Conservation (phyloP, 1,140 invertebrate genomes). For the Psix sp. region DNA sequence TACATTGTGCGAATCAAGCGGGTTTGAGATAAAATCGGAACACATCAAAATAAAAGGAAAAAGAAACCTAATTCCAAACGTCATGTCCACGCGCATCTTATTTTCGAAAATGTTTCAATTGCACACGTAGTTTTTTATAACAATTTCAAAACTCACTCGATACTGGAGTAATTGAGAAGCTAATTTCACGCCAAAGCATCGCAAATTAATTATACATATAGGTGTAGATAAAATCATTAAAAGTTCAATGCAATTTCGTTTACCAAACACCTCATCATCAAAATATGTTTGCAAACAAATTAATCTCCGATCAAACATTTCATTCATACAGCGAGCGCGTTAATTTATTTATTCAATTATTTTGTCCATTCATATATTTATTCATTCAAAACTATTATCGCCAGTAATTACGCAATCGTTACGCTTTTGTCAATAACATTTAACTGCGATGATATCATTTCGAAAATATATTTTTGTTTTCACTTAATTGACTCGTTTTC, state of each 20-base stretch:
- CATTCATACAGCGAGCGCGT: slow-evolving; percentile 30
- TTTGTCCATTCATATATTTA: slow-evolving; percentile 51
- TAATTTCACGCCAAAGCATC: background rate
- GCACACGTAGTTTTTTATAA: no score
- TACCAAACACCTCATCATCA: slow-evolving; percentile 28
- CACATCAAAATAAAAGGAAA: background rate
- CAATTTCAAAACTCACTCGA: no score
- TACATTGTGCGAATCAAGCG: no score
- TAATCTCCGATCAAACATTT: slow-evolving; percentile 35
- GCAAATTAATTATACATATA: slow-evolving; percentile 28
- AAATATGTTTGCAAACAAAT: slow-evolving; percentile 45
- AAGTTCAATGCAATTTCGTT: slow-evolving; percentile 34
- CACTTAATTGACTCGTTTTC: no score
- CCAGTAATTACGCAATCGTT: slow-evolving; percentile 18
- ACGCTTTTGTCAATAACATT: background rate
- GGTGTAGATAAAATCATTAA: slow-evolving; percentile 31
- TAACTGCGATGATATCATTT: no score
- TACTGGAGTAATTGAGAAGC: background rate
- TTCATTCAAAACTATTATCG: slow-evolving; percentile 40
- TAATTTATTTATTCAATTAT: slow-evolving; percentile 46
- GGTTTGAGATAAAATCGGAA: background rate
- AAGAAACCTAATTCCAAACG: no score
- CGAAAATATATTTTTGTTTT: no score
- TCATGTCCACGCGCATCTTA: no score
- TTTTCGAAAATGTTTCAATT: no score